These are phyloP conservation scores for Synanthedon myopaeformis DNA, from an alignment of 2,888 invertebrate genomes.

Conservation along the genomic window DNA sequence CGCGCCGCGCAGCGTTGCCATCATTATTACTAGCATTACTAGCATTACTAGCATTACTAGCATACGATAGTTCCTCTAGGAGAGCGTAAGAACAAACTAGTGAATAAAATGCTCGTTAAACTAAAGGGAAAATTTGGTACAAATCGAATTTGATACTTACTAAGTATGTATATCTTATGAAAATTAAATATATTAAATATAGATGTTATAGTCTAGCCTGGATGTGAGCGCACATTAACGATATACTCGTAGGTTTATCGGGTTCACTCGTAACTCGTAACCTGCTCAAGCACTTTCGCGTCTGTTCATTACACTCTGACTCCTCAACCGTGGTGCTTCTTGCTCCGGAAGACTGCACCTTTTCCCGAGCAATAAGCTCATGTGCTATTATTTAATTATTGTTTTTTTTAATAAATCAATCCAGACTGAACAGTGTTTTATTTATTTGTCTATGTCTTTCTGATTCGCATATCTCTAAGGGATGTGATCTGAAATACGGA, in stretches of 20 bases:
- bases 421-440: constrained; percentile 43
- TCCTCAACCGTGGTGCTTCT: constrained; percentile 37
- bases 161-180: constrained; percentile 13
- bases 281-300: constrained; percentile 21
- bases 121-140: constrained; percentile 44
- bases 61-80: constrained; percentile 24
- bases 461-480: no score
- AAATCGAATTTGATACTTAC: constrained; percentile 51
- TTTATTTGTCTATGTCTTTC: no score
- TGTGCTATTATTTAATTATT: constrained; percentile 47
- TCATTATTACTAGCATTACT: constrained; percentile 32
- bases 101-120: constrained; percentile 4
- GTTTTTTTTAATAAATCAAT: constrained; percentile 65
- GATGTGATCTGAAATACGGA: no score
- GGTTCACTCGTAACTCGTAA: no score
- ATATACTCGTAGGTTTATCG: no score
- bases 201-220: constrained; percentile 15
- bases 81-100: constrained; percentile 17
- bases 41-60: constrained; percentile 9
- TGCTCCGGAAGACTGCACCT: constrained; percentile 67
- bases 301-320: constrained; percentile 2
- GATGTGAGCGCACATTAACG: constrained; percentile 51
- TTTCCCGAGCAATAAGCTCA: constrained; percentile 69
- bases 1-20: constrained; percentile 46
- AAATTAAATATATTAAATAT: background rate